Evolutionary conservation across 1,140 invertebrate genomes (phyloP).

Genomic region (Rhopalosiphum maidis): DNA sequence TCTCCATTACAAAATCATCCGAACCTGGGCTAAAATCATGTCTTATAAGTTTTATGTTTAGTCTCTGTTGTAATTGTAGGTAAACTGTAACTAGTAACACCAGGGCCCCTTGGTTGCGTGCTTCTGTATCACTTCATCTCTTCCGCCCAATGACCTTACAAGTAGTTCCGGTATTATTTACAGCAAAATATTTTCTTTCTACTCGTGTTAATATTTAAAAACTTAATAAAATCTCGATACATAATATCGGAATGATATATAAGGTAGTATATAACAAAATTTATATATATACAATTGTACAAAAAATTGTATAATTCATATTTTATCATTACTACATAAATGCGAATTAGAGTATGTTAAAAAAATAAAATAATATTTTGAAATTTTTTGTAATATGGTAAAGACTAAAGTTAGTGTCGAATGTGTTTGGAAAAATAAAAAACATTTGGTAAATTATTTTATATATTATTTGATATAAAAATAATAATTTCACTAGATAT

Average conservation of each 20-base stretch:
- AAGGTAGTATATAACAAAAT: background rate
- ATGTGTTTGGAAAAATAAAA: background rate
- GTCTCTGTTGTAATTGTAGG: background rate
- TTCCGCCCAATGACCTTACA: background rate
- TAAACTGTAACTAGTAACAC: background rate
- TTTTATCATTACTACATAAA: background rate
- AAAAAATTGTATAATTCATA: background rate
- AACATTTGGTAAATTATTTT: background rate
- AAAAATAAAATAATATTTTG: background rate
- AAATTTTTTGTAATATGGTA: background rate
- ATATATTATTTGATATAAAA: background rate
- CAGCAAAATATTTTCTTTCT: background rate
- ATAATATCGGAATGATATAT: background rate
- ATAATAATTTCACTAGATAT: background rate
- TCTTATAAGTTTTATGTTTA: background rate
- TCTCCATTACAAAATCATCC: too few species aligned
- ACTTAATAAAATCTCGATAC: background rate
- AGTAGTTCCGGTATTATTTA: slow-evolving; percentile 7
- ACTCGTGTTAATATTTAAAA: background rate
- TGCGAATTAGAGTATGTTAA: background rate
- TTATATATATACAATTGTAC: background rate
- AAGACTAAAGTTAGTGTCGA: background rate
- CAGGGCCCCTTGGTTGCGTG: background rate
- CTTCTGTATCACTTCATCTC: background rate
- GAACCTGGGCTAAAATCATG: background rate